Evolutionary conservation across 2,888 invertebrate species (phyloP), one percentile per base, ranked within the genome.

Genomic region (Xestobium rufovillosum): DNA sequence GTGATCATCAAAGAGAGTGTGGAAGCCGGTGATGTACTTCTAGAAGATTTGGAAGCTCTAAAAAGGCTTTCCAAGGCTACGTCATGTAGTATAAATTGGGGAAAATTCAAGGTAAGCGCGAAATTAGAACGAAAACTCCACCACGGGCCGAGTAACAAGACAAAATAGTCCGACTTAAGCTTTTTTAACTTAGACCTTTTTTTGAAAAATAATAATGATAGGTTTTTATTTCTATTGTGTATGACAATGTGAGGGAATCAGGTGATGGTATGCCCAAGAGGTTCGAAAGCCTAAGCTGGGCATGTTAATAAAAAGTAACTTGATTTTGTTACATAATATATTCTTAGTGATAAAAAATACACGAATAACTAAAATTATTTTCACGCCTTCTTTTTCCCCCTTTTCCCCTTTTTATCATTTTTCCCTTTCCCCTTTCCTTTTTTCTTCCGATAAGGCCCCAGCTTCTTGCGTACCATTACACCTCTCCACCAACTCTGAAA

Each of bases 401-500:
- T 42, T 32, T 32, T 36, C 8, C 14, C 34, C 28, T 51, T 51
- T 34, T 14, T 26, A 12, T 10, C 9, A n/a, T n/a, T 28, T 19
- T 39, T 26, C n/a, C 41, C 44, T 34, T 42, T 41, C 11, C 31
- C 32, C 16, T 36, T 19, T 2, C 16, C 31, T 34, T 55, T 57
- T 33, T 50, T 49, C 34, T 46, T 50, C 32, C 41, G 42, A 29
- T 48, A 59, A 3, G 52, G 55, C 3, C 55, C 58, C 26, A 59
- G 38, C 11, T 54, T 44, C 32, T 43, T 54, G 28, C 51, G 43
- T 4, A 47, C 41, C 59, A 60, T 59, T 0, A 49, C 43, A 1
- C 49, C 49, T 39, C 59, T 49, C 60, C 60, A 60, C 60, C 60
- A 61, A 14, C 49, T 44, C 51, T 59, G 38, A 26, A 43, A n/a